These are phyloP conservation scores for Meriones psammophilus DNA, from an alignment of 2,797 vertebrate species.

Conservation along the genomic window DNA sequence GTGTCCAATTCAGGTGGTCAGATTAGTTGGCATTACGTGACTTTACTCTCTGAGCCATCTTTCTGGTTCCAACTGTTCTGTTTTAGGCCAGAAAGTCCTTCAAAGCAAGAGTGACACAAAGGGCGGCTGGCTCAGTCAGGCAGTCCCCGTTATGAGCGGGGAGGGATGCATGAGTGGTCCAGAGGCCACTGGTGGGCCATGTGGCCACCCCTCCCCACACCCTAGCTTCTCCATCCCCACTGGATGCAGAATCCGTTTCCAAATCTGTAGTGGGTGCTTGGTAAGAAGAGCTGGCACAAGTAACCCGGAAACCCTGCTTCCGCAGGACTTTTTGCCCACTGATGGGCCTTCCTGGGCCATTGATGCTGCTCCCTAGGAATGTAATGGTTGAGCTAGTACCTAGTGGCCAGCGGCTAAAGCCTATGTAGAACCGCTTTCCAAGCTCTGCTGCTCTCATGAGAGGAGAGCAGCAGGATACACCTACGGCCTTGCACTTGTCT, in stretches of 20 bases:
- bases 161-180: no score
- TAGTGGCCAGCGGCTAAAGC: accelerated
- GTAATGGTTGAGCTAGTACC: accelerated
- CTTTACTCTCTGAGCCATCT: neutral
- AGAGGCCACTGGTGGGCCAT: neutral
- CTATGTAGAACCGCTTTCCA: accelerated
- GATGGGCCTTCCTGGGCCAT: constrained; percentile 73
- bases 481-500: accelerated
- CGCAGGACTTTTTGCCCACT: neutral
- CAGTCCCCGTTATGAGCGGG: accelerated
- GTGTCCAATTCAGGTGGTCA: neutral
- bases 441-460: accelerated
- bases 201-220: no score
- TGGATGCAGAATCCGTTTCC: accelerated
- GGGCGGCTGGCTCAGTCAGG: neutral
- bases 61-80: no score
- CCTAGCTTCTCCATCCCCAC: neutral
- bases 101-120: accelerated
- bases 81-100: neutral
- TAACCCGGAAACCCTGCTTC: constrained; percentile 61
- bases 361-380: accelerated
- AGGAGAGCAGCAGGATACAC: accelerated
- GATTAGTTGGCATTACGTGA: neutral
- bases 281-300: neutral
- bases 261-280: neutral